Evolutionary conservation across 1,140 invertebrate genomes (phyloP).

Genomic region (Schmidtea mediterranea): DNA sequence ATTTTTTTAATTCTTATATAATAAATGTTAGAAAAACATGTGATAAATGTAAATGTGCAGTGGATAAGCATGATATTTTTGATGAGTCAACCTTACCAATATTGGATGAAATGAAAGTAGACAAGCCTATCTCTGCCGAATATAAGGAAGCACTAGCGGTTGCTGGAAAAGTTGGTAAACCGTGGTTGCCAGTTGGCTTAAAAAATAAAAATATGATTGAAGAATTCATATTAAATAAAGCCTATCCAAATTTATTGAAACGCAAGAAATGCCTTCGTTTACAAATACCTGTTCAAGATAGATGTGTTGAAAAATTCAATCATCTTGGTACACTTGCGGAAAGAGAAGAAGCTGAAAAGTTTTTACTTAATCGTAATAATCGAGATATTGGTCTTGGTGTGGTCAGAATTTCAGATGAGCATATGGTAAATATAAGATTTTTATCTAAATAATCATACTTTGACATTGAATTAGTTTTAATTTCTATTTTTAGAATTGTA

Average conservation of each 20-base stretch:
- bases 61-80: background rate
- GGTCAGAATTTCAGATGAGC: too few relatives aligned
- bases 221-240: background rate
- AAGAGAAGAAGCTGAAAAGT: background rate
- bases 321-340: background rate
- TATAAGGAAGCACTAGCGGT: background rate
- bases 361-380: background rate
- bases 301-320: background rate
- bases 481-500: too few relatives aligned
- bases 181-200: background rate
- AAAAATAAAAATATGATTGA: background rate
- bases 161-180: background rate
- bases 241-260: background rate
- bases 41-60: background rate
- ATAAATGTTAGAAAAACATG: background rate
- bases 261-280: background rate
- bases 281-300: slow-evolving; percentile 3
- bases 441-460: too few relatives aligned
- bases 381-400: background rate
- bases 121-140: background rate
- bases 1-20: too few relatives aligned
- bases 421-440: too few relatives aligned
- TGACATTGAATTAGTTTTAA: too few relatives aligned
- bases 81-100: background rate
- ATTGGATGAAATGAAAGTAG: background rate